These are phyloP conservation scores for Drosophila obscura DNA, from an alignment of 1,140 invertebrate genomes.

Conservation along the genomic window DNA sequence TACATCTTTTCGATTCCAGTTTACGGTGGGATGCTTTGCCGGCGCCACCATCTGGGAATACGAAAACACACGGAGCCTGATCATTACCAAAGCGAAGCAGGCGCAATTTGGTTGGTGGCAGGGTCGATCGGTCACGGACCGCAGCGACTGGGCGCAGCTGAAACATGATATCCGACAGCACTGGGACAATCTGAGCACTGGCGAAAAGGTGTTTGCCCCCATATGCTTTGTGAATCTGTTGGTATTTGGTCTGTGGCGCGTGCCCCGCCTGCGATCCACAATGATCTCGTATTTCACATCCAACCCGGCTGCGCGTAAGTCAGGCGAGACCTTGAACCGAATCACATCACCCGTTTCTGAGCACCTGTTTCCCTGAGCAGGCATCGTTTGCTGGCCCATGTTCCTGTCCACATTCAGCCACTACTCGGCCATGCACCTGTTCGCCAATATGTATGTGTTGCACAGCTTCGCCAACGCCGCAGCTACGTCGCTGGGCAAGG, in stretches of 20 bases:
- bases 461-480: slow-evolving; percentile 91
- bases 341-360: not conserved
- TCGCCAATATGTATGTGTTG: slow-evolving; percentile 97
- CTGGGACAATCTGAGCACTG: slow-evolving; percentile 90
- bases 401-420: slow-evolving; percentile 97
- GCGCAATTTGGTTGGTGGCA: slow-evolving; percentile 83
- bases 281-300: slow-evolving; percentile 95
- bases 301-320: slow-evolving; percentile 90
- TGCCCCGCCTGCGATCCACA: slow-evolving; percentile 88
- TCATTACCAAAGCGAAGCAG: slow-evolving; percentile 86
- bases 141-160: slow-evolving; percentile 53
- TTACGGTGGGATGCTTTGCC: slow-evolving; percentile 89
- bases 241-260: slow-evolving; percentile 93
- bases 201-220: slow-evolving; percentile 91
- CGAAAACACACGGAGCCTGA: slow-evolving; percentile 90
- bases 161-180: slow-evolving; percentile 85
- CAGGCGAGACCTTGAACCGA: not conserved
- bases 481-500: slow-evolving; percentile 92
- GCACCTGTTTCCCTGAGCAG: slow-evolving; percentile 80
- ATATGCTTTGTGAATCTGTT: slow-evolving; percentile 91
- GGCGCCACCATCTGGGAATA: slow-evolving; percentile 94
- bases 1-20: slow-evolving; percentile 69
- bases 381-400: slow-evolving; percentile 92
- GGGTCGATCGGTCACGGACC: slow-evolving; percentile 46
- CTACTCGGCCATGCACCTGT: slow-evolving; percentile 92